Evolutionary conservation across 1,140 invertebrate genomes (phyloP).

Genomic region (Micrasema longulum): DNA sequence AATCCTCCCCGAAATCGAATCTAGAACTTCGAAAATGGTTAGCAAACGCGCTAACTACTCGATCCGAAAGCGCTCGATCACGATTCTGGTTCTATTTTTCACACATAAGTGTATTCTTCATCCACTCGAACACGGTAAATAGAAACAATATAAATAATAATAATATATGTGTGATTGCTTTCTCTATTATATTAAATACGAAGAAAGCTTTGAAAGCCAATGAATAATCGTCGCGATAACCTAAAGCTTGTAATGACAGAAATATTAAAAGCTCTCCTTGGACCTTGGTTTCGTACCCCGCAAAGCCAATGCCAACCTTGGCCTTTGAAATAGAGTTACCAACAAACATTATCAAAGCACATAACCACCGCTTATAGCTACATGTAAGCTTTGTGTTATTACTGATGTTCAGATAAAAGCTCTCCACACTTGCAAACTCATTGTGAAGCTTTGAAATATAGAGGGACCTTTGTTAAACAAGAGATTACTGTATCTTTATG

Average conservation of each 20-base stretch:
- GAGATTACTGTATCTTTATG: neutral
- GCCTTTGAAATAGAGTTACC: slow-evolving; percentile 20
- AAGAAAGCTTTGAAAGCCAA: too few relatives aligned
- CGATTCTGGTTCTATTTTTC: too few relatives aligned
- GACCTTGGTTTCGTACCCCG: slow-evolving; percentile 28
- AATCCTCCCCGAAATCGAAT: too few relatives aligned
- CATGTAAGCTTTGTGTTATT: slow-evolving; percentile 31
- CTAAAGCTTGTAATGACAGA: slow-evolving; percentile 19
- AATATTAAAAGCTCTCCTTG: slow-evolving; percentile 33
- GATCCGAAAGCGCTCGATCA: too few relatives aligned
- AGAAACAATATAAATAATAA: too few relatives aligned
- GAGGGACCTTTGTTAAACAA: neutral
- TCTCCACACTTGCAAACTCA: slow-evolving; percentile 16
- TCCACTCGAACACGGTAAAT: too few relatives aligned
- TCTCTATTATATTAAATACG: too few relatives aligned
- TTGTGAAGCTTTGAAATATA: slow-evolving; percentile 24
- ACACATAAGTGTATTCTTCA: too few relatives aligned
- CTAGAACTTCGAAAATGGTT: too few relatives aligned
- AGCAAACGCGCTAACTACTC: too few relatives aligned
- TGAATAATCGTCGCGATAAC: slow-evolving; percentile 28
- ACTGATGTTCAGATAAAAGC: slow-evolving; percentile 41
- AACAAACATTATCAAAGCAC: neutral
- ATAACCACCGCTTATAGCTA: neutral
- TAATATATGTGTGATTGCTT: too few relatives aligned
- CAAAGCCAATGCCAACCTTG: slow-evolving; percentile 31